Evolutionary conservation across 92 coral and sea anemone genomes (phyloP).

Genomic region (Porites rus): DNA sequence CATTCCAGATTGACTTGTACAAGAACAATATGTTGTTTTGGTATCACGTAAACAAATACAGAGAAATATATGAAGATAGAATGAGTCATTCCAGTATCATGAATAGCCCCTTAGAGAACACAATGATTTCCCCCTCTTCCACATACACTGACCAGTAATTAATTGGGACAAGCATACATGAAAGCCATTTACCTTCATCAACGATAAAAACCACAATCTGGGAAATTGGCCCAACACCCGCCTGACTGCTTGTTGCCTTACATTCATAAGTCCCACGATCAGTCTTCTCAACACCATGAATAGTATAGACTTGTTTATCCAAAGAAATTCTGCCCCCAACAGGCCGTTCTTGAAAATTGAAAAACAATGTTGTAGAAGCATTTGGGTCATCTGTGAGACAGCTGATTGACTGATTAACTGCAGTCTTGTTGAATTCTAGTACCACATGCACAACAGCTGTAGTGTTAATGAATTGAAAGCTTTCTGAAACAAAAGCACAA

Average conservation of each 20-base stretch:
- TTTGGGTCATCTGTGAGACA: slow-evolving; percentile 31
- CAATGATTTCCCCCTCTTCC: too few relatives aligned
- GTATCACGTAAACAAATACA: too few relatives aligned
- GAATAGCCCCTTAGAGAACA: too few relatives aligned
- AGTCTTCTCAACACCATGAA: not conserved
- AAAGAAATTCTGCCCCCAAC: slow-evolving; percentile 28
- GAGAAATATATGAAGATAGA: too few relatives aligned
- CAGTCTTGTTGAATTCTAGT: not conserved
- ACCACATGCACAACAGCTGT: fast-evolving
- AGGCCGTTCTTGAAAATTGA: not conserved
- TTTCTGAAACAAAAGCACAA: not conserved
- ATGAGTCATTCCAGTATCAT: too few relatives aligned
- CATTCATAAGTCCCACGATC: not conserved
- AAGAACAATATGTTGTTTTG: too few relatives aligned
- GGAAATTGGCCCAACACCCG: not conserved
- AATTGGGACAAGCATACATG: too few relatives aligned
- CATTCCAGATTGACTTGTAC: too few relatives aligned
- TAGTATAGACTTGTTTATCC: slow-evolving; percentile 14
- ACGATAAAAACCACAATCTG: too few relatives aligned
- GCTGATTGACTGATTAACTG: slow-evolving; percentile 16
- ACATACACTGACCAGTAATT: too few relatives aligned
- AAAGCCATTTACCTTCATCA: too few relatives aligned
- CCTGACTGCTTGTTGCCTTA: not conserved
- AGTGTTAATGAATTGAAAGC: not conserved
- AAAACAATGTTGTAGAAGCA: not conserved